Evolutionary conservation across 2,888 invertebrate species (phyloP).

Genomic region (Megamerina dolium): DNA sequence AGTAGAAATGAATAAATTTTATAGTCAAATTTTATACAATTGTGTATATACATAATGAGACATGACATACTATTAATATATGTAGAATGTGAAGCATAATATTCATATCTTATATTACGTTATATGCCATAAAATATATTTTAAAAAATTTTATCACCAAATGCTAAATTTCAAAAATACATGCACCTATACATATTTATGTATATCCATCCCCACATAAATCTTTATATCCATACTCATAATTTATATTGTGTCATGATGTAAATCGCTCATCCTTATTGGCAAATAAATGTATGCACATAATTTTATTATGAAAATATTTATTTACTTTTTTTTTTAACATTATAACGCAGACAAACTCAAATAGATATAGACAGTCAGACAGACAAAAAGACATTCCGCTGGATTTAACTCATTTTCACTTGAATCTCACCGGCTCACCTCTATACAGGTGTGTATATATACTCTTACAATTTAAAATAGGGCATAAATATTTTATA

Average conservation of each 20-base stretch:
- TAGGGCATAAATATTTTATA: neutral
- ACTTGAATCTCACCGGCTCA: conserved; percentile 5
- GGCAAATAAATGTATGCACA: conserved; percentile 26
- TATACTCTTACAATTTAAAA: neutral
- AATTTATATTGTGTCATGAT: too few species aligned
- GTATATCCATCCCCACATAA: too few species aligned
- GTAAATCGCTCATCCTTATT: too few species aligned
- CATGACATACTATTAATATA: too few species aligned
- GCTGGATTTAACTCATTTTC: conserved; percentile 37
- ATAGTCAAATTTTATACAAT: too few species aligned
- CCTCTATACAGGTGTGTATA: neutral
- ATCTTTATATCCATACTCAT: too few species aligned
- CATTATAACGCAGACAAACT: neutral
- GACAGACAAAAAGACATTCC: conserved; percentile 28
- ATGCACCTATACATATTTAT: neutral
- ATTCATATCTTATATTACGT: too few species aligned
- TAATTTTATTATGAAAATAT: conserved; percentile 44
- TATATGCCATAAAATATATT: neutral
- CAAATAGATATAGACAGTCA: neutral
- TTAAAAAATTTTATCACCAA: neutral
- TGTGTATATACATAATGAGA: too few species aligned
- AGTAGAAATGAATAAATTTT: too few species aligned
- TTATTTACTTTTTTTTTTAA: conserved; percentile 26
- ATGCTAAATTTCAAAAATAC: neutral
- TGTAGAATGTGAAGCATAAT: too few species aligned